phyloP scores from a whole-genome alignment of 2,888 invertebrate genomes.

The Elmis aenea region DNA sequence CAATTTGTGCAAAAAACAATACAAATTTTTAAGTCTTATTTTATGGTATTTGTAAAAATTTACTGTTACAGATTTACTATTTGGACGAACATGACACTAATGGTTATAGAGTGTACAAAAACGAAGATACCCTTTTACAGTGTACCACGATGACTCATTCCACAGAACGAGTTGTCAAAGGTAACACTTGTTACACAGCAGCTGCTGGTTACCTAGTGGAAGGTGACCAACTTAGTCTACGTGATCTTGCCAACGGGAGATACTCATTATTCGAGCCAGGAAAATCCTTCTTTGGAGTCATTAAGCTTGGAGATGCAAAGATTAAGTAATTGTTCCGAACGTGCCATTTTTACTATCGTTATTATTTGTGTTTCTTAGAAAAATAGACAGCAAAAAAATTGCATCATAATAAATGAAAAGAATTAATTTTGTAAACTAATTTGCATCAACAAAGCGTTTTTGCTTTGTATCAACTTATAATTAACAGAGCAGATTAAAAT shows the following conservation, averaged over 20 bases:
- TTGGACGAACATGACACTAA: conserved; percentile 71
- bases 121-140: conserved; percentile 62
- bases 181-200: conserved; percentile 72
- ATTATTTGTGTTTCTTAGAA: too few relatives aligned
- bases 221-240: conserved; percentile 63
- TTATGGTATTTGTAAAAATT: conserved; percentile 7
- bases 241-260: conserved; percentile 64
- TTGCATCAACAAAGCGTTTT: too few relatives aligned
- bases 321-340: conserved; percentile 23
- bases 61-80: conserved; percentile 63
- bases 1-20: too few relatives aligned
- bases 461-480: too few relatives aligned
- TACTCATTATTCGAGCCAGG: conserved; percentile 67
- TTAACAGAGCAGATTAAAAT: too few relatives aligned
- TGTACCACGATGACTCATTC: conserved; percentile 66
- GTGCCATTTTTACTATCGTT: too few relatives aligned
- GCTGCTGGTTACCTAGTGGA: conserved; percentile 58
- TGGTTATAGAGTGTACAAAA: conserved; percentile 67
- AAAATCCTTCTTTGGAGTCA: conserved; percentile 79
- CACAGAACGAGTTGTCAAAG: conserved; percentile 51
- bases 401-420: too few relatives aligned
- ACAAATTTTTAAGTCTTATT: too few relatives aligned
- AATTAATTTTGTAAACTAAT: too few relatives aligned
- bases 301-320: conserved; percentile 60
- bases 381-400: too few relatives aligned